phyloP scores from a whole-genome alignment of 1,140 invertebrate genomes.

The Microvelia longipes region DNA sequence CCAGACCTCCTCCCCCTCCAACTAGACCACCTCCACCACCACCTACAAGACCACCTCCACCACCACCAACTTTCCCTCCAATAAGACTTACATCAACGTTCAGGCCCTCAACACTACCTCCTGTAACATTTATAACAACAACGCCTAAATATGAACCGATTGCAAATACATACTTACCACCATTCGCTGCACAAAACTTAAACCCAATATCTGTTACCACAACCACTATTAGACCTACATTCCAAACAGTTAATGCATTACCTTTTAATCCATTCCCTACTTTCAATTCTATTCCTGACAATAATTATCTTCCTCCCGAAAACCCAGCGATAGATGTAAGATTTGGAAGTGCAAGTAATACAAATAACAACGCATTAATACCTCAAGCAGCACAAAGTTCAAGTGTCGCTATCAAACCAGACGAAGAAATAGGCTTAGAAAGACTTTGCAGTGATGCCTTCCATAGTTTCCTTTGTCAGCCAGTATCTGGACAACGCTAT shows the following conservation, averaged over 20 bases:
- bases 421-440: neutral
- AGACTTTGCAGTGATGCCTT: neutral
- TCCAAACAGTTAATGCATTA: slow-evolving; percentile 12
- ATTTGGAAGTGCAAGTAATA: neutral
- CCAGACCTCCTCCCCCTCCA: neutral
- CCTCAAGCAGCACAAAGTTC: neutral
- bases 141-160: neutral
- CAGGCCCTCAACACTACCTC: neutral
- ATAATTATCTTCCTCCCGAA: neutral
- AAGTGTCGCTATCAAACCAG: neutral
- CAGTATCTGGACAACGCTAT: neutral
- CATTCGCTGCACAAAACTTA: neutral
- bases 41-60: neutral
- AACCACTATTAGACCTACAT: slow-evolving; percentile 15
- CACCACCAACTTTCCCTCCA: slow-evolving; percentile 1
- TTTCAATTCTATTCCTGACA: too few species aligned
- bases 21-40: neutral
- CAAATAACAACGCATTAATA: neutral
- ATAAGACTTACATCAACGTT: neutral
- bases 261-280: neutral
- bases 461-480: neutral
- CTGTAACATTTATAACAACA: neutral
- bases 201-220: neutral
- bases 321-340: neutral
- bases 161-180: neutral